These are phyloP conservation scores for Urocyon cinereoargenteus DNA, from an alignment of 2,797 vertebrate species.

Conservation along the genomic window DNA sequence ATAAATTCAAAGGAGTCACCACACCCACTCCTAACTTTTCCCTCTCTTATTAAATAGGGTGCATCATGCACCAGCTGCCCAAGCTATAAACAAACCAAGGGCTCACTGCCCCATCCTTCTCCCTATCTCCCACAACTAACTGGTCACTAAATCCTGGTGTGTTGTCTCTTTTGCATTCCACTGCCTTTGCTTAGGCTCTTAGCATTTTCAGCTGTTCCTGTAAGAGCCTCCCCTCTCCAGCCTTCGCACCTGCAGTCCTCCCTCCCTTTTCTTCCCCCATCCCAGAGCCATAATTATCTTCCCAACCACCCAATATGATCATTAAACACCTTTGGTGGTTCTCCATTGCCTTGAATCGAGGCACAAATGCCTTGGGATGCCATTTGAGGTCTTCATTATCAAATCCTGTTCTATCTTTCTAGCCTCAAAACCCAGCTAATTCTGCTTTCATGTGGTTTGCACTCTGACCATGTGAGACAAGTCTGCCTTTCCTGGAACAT, in stretches of 20 bases:
- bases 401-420: background rate
- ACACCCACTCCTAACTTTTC: background rate
- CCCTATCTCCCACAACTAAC: background rate
- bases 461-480: background rate
- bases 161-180: background rate
- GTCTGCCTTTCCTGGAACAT: background rate
- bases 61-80: background rate
- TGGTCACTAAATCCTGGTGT: background rate
- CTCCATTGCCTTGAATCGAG: background rate
- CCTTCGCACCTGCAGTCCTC: background rate
- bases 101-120: background rate
- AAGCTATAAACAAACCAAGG: background rate
- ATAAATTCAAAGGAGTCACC: background rate
- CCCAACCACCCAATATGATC: background rate
- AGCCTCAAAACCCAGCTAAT: background rate
- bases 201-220: background rate
- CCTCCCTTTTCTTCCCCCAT: background rate
- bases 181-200: background rate
- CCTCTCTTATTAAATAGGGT: background rate
- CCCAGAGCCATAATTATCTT: background rate
- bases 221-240: background rate
- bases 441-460: background rate
- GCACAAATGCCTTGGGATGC: background rate
- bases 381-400: background rate
- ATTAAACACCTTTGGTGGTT: background rate